Evolutionary conservation across 2,888 invertebrate genomes (phyloP), one percentile per base, ranked within the genome.

Genomic region (Eupithecia tripunctaria): DNA sequence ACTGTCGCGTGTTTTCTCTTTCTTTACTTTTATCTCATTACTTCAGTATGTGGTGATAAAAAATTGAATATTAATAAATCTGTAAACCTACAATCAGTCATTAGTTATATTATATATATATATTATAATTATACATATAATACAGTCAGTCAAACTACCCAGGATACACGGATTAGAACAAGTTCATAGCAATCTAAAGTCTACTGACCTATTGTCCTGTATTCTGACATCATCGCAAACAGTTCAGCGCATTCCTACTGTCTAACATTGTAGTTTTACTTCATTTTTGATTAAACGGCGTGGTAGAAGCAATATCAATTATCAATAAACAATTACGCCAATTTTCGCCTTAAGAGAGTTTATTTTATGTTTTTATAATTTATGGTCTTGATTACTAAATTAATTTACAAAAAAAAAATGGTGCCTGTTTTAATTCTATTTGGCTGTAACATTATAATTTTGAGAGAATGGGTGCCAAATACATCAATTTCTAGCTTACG

Each of bases 201-300:
- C 69, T 72, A 68, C 65, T 76, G 76, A 76, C 76, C 76, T 65
- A 76, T 68, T 76, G 76, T 73, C 64, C 71, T 69, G 72, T 70
- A 63, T 69, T 67, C 71, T 76, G 76, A 76, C 71, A 73, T 76
- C 76, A 76, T 73, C 71, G 64, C 36, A 67, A 18, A 67, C 36
- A 67, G 63, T 32, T 25, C 18, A 32, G 32, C 32, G 38, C 63
- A 69, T 70, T 70, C 64, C 51, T 56, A 56, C 51, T 65, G 64
- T 70, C 47, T 56, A 63, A 36, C 63, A 29, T 36, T 63, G 67
- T 67, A 32, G 29, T 51, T 67, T 67, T 51, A 56, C 67, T 32
- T 32, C 14, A 67, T 38, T 67, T 67, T 67, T 36, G 32, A 36
- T 36, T 56, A n/a, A 43, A 10, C 18, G 8, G 27, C 60, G 29